phyloP scores from a whole-genome alignment of 2,797 vertebrate species.

The Luscinia luscinia region DNA sequence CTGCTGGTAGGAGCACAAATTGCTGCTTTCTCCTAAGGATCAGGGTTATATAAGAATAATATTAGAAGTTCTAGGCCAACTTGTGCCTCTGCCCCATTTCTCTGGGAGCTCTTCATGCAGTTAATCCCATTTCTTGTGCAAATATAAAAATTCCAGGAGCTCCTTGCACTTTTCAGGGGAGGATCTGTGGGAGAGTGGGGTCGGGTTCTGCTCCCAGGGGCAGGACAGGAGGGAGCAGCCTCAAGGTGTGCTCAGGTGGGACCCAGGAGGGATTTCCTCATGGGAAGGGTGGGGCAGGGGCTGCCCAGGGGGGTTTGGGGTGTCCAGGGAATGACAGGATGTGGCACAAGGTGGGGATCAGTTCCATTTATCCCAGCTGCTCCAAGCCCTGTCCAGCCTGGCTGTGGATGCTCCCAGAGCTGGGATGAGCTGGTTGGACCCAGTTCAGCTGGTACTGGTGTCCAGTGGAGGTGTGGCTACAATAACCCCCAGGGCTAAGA shows the following conservation, averaged over 20 bases:
- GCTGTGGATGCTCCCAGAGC: not conserved
- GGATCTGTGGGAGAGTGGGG: not conserved
- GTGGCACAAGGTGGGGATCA: not conserved
- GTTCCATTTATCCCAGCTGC: accelerated
- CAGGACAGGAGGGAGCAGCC: not conserved
- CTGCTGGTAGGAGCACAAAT: slow-evolving; percentile 80
- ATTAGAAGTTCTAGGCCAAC: not conserved
- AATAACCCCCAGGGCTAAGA: no score
- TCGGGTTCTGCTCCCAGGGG: not conserved
- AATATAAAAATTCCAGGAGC: not conserved
- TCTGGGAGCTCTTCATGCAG: not conserved
- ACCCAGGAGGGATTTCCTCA: not conserved
- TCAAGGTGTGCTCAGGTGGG: not conserved
- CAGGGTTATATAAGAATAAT: not conserved
- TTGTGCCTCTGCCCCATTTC: not conserved
- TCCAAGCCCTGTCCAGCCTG: accelerated
- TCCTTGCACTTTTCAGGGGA: not conserved
- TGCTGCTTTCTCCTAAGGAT: not conserved
- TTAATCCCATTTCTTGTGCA: not conserved
- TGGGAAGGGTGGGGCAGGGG: not conserved
- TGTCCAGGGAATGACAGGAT: not conserved
- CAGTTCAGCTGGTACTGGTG: not conserved
- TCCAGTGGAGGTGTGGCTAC: no score
- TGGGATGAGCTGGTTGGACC: not conserved
- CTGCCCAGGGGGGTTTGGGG: not conserved